Percentiles rank a stretch among this genome's conserved stretches.
These are phyloP conservation scores for Magallana gigas DNA, from an alignment of 1,140 invertebrate species.

Conservation along the genomic window DNA sequence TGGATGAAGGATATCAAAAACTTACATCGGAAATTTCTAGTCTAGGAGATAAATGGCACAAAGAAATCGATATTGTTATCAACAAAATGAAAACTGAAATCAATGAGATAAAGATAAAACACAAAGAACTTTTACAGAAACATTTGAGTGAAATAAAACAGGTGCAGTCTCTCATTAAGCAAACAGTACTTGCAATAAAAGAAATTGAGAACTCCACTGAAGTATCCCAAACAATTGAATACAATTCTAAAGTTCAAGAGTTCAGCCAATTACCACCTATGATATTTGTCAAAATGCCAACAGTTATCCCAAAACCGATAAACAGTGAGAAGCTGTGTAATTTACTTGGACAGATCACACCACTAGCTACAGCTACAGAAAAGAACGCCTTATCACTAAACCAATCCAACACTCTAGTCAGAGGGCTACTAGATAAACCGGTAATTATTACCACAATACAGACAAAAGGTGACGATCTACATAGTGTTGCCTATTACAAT, in stretches of 20 bases:
- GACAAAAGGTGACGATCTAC: background rate
- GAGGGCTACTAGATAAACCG: background rate
- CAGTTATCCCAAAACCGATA: background rate
- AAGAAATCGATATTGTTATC: background rate
- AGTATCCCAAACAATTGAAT: background rate
- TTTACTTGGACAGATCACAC: background rate
- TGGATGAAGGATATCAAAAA: background rate
- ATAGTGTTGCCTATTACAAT: background rate
- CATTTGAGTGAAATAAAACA: constrained; percentile 16
- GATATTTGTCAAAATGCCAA: background rate
- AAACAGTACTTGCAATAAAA: background rate
- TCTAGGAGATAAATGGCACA: constrained; percentile 5
- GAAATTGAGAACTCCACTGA: constrained; percentile 5
- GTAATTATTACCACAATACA: background rate
- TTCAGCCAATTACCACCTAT: background rate
- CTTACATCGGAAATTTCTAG: background rate
- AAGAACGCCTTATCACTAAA: background rate
- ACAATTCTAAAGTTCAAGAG: background rate
- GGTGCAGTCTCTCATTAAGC: background rate
- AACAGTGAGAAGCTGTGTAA: background rate
- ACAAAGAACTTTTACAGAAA: background rate
- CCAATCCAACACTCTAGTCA: background rate
- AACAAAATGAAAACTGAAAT: background rate
- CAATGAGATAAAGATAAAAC: background rate
- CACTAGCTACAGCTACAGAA: background rate